These are phyloP conservation scores for Callimorpha dominula DNA, from an alignment of 2,888 invertebrate species.

Conservation along the genomic window DNA sequence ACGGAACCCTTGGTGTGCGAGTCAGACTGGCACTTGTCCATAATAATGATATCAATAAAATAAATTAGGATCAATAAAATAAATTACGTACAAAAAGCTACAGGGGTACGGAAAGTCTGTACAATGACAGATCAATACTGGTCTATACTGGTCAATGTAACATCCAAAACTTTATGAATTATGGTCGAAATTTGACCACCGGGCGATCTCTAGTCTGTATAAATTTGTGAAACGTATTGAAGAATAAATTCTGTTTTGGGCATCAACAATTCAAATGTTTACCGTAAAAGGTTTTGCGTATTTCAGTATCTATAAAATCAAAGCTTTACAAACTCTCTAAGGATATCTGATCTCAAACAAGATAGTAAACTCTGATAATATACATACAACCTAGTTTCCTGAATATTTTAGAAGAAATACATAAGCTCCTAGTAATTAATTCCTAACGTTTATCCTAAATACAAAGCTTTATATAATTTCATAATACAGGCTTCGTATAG, in stretches of 20 bases:
- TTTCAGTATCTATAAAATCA: background rate
- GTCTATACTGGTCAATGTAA: no score
- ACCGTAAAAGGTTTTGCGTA: background rate
- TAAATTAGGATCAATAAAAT: no score
- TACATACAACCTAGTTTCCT: background rate
- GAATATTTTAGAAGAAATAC: background rate
- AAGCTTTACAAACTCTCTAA: background rate
- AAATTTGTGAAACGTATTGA: background rate
- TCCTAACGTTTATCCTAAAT: background rate
- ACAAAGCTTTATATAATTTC: background rate
- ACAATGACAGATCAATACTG: no score
- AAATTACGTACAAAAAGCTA: no score
- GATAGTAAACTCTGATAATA: no score
- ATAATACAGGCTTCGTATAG: background rate
- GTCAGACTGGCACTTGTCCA: no score
- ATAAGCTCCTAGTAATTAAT: background rate
- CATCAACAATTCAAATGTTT: conserved; percentile 1
- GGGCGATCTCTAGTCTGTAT: background rate
- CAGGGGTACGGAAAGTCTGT: no score
- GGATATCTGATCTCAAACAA: background rate
- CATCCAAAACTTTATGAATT: no score
- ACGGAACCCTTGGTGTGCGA: no score
- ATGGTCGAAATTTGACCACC: no score
- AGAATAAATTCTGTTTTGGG: background rate
- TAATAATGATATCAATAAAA: no score